phyloP scores from a whole-genome alignment of 1,140 invertebrate genomes.

The Solenopsis fugax region DNA sequence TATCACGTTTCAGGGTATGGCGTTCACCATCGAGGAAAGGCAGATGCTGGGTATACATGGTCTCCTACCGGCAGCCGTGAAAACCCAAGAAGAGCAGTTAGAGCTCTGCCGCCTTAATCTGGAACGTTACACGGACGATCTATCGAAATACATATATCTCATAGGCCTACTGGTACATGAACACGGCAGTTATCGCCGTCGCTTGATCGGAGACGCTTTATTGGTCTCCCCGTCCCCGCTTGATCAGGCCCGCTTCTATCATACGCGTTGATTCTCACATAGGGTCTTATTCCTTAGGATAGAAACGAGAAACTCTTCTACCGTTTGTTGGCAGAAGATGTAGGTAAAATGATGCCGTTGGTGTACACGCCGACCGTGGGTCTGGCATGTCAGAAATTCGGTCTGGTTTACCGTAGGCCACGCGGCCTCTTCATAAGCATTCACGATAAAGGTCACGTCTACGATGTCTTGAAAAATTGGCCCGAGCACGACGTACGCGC shows the following conservation, averaged over 20 bases:
- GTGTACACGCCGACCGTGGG: constrained; percentile 98
- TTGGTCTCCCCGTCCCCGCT: background rate
- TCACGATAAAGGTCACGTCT: constrained; percentile 97
- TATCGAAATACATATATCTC: constrained; percentile 94
- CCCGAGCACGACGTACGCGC: constrained; percentile 96
- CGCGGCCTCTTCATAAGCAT: constrained; percentile 98
- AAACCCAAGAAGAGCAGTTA: constrained; percentile 94
- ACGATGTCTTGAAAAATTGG: constrained; percentile 94
- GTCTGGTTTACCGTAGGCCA: constrained; percentile 96
- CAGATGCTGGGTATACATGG: constrained; percentile 95
- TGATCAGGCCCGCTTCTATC: background rate
- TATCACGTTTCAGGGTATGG: constrained; percentile 90
- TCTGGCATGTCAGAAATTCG: constrained; percentile 97
- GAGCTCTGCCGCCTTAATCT: constrained; percentile 91
- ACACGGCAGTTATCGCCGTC: background rate
- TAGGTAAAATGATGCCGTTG: constrained; percentile 95
- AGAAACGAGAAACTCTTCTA: constrained; percentile 97
- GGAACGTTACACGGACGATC: constrained; percentile 90
- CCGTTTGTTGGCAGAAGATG: constrained; percentile 95
- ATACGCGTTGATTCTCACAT: constrained; percentile 28
- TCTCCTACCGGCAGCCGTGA: constrained; percentile 92
- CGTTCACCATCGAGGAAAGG: constrained; percentile 94
- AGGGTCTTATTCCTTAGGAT: constrained; percentile 87
- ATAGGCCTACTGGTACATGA: constrained; percentile 90
- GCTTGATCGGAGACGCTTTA: constrained; percentile 23